phyloP scores from a whole-genome alignment of 1,140 invertebrate genomes.

The Drosophila lowei region DNA sequence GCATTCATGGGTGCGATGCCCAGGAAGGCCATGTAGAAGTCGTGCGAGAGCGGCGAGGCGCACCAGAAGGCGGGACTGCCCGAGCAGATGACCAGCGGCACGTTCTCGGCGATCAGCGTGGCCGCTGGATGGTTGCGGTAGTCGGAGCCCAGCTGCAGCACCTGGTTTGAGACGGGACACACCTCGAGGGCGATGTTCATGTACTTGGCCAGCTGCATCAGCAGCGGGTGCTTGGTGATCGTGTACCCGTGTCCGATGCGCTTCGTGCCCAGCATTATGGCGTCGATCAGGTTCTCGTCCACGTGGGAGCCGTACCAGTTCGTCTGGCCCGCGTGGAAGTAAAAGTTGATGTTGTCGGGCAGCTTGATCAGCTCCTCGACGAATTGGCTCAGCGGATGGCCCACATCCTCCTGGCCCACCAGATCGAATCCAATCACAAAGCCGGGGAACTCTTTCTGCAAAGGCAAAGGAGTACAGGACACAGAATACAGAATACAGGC shows the following conservation, averaged over 20 bases:
- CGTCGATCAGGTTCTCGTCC: slow-evolving; percentile 90
- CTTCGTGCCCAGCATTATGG: slow-evolving; percentile 88
- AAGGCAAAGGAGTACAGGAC: background rate
- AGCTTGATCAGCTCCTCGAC: slow-evolving; percentile 84
- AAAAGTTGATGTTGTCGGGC: slow-evolving; percentile 85
- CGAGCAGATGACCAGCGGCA: slow-evolving; percentile 85
- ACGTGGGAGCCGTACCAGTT: slow-evolving; percentile 87
- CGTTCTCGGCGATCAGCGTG: slow-evolving; percentile 86
- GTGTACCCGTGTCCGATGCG: slow-evolving; percentile 88
- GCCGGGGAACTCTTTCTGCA: slow-evolving; percentile 82
- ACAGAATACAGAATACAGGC: too few species aligned
- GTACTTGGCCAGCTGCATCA: slow-evolving; percentile 86
- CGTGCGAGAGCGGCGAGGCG: slow-evolving; percentile 88
- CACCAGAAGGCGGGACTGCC: slow-evolving; percentile 92
- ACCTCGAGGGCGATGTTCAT: slow-evolving; percentile 90
- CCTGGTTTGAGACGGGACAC: slow-evolving; percentile 91
- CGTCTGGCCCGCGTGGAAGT: slow-evolving; percentile 93
- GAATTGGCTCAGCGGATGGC: slow-evolving; percentile 85
- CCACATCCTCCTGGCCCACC: slow-evolving; percentile 89
- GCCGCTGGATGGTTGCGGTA: slow-evolving; percentile 91
- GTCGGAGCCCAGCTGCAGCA: slow-evolving; percentile 89
- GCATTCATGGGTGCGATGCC: slow-evolving; percentile 88
- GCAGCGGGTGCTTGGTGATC: slow-evolving; percentile 88
- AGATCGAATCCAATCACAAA: slow-evolving; percentile 88
- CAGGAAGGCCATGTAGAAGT: slow-evolving; percentile 92